Conservation (phyloP, 2,888 invertebrate genomes). For the Trypoxylon attenuatum region DNA sequence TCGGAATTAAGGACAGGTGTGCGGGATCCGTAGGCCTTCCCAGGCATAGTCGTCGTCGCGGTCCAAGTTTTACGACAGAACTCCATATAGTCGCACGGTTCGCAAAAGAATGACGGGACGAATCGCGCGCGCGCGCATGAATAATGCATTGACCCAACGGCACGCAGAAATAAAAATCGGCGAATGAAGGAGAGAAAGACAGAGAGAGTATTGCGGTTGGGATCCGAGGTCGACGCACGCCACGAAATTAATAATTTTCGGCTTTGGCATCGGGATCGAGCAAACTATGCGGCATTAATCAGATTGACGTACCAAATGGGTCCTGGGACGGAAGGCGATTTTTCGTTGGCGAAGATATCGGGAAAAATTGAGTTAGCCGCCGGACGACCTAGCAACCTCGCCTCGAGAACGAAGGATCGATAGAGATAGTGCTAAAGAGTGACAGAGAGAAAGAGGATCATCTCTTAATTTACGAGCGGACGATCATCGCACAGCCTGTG, state of each 20-base stretch:
- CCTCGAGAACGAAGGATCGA: too few relatives aligned
- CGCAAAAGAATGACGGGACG: constrained; percentile 59
- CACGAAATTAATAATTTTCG: constrained; percentile 63
- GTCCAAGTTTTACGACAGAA: constrained; percentile 56
- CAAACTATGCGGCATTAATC: constrained; percentile 47
- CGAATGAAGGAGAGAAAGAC: constrained; percentile 22
- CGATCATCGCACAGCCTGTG: too few relatives aligned
- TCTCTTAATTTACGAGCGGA: too few relatives aligned
- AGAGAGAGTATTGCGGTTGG: not conserved
- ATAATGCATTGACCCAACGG: constrained; percentile 62
- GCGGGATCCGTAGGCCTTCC: not conserved
- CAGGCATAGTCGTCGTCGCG: not conserved
- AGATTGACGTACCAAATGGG: constrained; percentile 28
- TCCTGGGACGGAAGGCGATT: constrained; percentile 8
- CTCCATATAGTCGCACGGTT: constrained; percentile 50
- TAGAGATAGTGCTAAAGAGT: too few relatives aligned
- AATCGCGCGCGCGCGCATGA: constrained; percentile 56
- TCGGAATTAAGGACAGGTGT: too few relatives aligned
- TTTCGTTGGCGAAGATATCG: constrained; percentile 12
- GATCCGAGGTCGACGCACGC: constrained; percentile 43
- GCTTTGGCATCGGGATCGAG: constrained; percentile 26
- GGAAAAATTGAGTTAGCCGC: constrained; percentile 11
- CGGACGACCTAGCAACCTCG: too few relatives aligned
- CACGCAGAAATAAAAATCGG: constrained; percentile 49
- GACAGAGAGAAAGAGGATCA: too few relatives aligned